A percentile compares a stretch with the other conserved stretches of the same genome.
These are phyloP conservation scores for Monomorium pharaonis DNA, from an alignment of 1,140 invertebrate species.

Conservation along the genomic window DNA sequence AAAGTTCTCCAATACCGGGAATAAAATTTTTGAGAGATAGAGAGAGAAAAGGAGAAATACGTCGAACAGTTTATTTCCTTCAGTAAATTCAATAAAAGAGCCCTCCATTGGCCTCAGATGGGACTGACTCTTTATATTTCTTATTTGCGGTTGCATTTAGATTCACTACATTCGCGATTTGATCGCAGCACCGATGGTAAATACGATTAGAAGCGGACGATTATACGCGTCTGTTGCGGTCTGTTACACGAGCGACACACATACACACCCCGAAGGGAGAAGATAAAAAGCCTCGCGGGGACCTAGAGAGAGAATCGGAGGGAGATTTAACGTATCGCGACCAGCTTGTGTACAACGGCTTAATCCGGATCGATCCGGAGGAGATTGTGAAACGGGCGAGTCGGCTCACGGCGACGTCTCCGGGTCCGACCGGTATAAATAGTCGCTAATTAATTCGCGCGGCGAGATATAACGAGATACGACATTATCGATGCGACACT, in stretches of 20 bases:
- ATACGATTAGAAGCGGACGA: constrained; percentile 1
- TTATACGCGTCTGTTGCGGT: neutral
- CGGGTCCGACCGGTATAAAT: constrained; percentile 21
- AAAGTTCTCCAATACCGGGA: neutral
- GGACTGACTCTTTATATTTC: neutral
- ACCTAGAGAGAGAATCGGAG: neutral
- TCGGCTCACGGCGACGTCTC: neutral
- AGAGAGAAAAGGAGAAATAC: neutral
- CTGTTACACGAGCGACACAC: neutral
- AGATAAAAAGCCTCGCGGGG: neutral
- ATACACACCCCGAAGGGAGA: too few species aligned
- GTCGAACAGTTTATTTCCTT: neutral
- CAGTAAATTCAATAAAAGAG: neutral
- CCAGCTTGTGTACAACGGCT: constrained; percentile 28
- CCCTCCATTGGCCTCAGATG: neutral
- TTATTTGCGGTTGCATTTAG: neutral
- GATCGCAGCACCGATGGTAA: neutral
- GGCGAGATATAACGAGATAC: constrained; percentile 8
- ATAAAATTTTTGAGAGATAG: neutral
- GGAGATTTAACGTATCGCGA: constrained; percentile 27
- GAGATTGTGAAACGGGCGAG: constrained; percentile 38
- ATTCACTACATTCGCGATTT: neutral
- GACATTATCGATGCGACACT: neutral
- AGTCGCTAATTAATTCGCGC: constrained; percentile 45
- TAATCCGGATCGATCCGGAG: constrained; percentile 46